Conservation (phyloP, 2,113 vertebrate species). For the Panthera leo region DNA sequence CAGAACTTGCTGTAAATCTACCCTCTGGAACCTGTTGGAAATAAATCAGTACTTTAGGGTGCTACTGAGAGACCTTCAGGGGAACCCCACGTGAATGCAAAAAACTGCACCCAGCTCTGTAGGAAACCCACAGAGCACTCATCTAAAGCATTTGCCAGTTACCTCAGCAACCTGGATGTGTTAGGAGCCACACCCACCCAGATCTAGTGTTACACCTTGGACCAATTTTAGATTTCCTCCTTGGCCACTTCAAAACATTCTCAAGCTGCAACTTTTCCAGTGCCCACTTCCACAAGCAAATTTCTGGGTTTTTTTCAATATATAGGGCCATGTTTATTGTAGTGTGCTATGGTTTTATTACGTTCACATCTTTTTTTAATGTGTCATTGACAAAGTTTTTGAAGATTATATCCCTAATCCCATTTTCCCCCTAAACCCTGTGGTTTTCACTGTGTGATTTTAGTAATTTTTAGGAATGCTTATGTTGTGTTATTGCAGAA, state of each 20-base stretch:
- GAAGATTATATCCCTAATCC: not conserved
- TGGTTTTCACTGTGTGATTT: not conserved
- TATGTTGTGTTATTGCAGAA: not conserved
- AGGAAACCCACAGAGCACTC: not conserved
- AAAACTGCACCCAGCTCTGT: not conserved
- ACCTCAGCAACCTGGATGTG: not conserved
- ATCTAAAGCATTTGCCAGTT: not conserved
- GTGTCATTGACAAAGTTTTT: not conserved
- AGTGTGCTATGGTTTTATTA: not conserved
- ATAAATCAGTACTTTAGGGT: not conserved
- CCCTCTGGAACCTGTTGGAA: not conserved
- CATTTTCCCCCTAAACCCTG: not conserved
- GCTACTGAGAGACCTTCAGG: not conserved
- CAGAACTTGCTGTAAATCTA: not conserved
- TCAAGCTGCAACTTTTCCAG: not conserved
- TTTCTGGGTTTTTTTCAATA: not conserved
- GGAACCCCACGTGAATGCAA: not conserved
- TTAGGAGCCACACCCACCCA: not conserved
- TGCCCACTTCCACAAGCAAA: not conserved
- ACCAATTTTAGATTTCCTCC: not conserved
- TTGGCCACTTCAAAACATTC: not conserved
- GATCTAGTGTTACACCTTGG: not conserved
- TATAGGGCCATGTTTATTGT: not conserved
- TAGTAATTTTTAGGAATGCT: not conserved
- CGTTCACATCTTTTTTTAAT: not conserved